Percentiles rank a stretch among this genome's conserved stretches.
Conservation (phyloP, 2,888 invertebrate species). For the Erebia ligea region DNA sequence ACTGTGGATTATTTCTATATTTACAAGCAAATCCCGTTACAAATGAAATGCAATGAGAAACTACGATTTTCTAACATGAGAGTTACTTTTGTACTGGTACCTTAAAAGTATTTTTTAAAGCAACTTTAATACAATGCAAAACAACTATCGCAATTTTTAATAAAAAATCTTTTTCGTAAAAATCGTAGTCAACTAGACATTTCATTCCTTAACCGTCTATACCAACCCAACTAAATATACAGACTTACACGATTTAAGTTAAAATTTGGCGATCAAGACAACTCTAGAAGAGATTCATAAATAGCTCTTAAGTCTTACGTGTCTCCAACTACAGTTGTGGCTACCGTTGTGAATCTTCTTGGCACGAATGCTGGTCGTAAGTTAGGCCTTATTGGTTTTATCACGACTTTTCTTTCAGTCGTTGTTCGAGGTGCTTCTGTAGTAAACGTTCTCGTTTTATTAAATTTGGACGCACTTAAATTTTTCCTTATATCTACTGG, state of each 20-base stretch:
- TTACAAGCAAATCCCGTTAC: conserved; percentile 46
- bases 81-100: conserved; percentile 8
- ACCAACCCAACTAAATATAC: conserved; percentile 43
- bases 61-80: conserved; percentile 30
- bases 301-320: conserved; percentile 44
- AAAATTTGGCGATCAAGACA: conserved; percentile 31
- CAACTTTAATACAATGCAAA: background rate
- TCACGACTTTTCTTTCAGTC: conserved; percentile 67
- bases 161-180: conserved; percentile 21
- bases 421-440: conserved; percentile 69
- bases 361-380: conserved; percentile 72
- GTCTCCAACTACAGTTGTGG: conserved; percentile 51
- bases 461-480: conserved; percentile 49
- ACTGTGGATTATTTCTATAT: conserved; percentile 61
- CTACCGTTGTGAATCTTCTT: conserved; percentile 59
- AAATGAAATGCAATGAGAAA: conserved; percentile 35
- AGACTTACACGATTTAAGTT: conserved; percentile 36
- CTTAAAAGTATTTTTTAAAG: conserved; percentile 8
- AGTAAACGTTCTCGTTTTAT: conserved; percentile 55
- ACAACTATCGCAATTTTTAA: conserved; percentile 5
- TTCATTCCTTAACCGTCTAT: conserved; percentile 39
- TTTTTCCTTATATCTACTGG: conserved; percentile 70
- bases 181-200: conserved; percentile 38
- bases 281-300: conserved; percentile 40
- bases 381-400: conserved; percentile 69